Evolutionary conservation across 2,797 vertebrate genomes (phyloP), one percentile per base, ranked within the genome.

Genomic region (Gadopsis marmoratus): DNA sequence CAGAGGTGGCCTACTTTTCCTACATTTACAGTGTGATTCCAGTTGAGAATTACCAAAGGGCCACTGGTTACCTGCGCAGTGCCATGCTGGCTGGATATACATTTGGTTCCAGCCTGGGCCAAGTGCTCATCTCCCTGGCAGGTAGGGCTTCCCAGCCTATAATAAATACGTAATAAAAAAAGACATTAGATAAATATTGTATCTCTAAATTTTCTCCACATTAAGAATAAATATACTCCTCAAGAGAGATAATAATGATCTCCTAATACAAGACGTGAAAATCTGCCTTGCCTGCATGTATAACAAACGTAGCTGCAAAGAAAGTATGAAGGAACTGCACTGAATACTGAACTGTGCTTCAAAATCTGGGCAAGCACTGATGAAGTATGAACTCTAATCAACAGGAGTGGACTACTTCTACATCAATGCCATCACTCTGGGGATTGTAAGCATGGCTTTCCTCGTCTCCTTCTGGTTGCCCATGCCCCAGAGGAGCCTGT

Each of bases 21-120:
- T 96, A 95, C 69, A 96, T 96, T 79, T 96, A 96, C 86, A 95
- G 93, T 0, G 60, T 95, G n/a, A 95, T 96, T 76, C 89, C 94
- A 39, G 14, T 79, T 16, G 91, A 94, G 54, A 82, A 86, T 69
- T 96, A 94, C 83, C 95, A 95, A 84, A 85, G 60, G 76, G 95
- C 94, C 71, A 96, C 95, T 0, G 92, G 94, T 56, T 95, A 94
- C 55, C 77, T 95, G n/a, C 93, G 95, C 41, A 89, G 94, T 62
- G 91, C 94, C 33, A 93, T 92, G 92, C 69, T 96, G 75, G 69
- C 73, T 29, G 95, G 94, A 67, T 95, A 91, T 56, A 96, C 94
- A 9, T 77, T 92, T 76, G 95, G 94, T 29, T 92, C 94, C 68
- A 79, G 88, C 16, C 78, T 96, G n/a, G 94, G 92, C 13, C 95